Evolutionary conservation across 2,113 vertebrate species (phyloP).

Genomic region (Phrynosoma platyrhinos): DNA sequence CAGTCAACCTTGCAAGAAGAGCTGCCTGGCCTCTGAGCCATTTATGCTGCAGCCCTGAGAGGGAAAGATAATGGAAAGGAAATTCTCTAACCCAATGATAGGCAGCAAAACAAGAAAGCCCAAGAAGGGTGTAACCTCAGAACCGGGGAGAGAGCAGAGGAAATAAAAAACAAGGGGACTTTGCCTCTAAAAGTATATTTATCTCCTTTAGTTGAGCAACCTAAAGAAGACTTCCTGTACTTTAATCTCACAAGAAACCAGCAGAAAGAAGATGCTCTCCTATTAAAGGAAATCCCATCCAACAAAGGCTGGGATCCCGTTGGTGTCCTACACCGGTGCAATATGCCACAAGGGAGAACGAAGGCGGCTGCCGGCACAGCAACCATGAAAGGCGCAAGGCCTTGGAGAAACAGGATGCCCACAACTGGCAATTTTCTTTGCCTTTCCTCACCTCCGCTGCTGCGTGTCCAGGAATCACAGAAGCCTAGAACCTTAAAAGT

Average conservation of each 20-base stretch:
- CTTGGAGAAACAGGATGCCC: no score
- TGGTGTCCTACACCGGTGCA: no score
- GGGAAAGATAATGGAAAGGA: background rate
- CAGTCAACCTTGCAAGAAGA: background rate
- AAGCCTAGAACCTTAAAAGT: no score
- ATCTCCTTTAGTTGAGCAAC: no score
- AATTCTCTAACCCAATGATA: background rate
- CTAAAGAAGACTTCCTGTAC: background rate
- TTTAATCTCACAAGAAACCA: background rate
- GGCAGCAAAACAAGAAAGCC: background rate
- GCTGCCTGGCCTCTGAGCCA: background rate
- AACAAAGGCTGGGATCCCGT: no score
- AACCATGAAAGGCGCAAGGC: no score
- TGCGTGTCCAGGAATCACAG: no score
- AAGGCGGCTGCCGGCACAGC: no score
- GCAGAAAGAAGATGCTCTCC: background rate
- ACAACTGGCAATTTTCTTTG: no score
- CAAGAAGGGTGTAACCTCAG: background rate
- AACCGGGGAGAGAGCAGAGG: background rate
- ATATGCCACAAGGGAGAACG: no score
- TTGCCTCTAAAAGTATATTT: background rate
- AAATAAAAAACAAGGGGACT: background rate
- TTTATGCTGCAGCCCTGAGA: background rate
- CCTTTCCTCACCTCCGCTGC: no score
- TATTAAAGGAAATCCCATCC: no score